Evolutionary conservation across 2,888 invertebrate species (phyloP).

Genomic region (Rotaria sp.): DNA sequence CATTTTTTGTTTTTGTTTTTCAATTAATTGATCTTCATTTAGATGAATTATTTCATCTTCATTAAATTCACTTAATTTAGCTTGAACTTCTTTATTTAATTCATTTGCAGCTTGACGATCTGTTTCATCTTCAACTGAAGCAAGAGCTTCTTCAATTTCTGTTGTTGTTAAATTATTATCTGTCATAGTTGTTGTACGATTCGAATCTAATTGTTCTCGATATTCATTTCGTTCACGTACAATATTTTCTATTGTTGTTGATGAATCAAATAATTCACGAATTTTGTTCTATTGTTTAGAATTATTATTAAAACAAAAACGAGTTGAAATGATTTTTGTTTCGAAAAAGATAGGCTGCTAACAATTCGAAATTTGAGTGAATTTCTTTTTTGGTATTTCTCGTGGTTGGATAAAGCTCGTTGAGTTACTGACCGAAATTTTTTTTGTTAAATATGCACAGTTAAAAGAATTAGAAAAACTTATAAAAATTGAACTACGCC

Average conservation of each 20-base stretch:
- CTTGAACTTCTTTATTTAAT: constrained; percentile 69
- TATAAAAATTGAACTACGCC: too few species aligned
- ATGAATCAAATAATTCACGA: constrained; percentile 75
- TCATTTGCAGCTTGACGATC: constrained; percentile 82
- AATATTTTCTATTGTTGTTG: constrained; percentile 60
- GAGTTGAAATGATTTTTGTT: too few species aligned
- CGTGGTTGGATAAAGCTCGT: too few species aligned
- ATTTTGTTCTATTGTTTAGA: constrained; percentile 68
- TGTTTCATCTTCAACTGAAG: constrained; percentile 85
- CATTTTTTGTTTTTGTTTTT: constrained; percentile 26
- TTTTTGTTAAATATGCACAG: too few species aligned
- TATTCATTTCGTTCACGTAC: constrained; percentile 59
- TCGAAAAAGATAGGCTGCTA: too few species aligned
- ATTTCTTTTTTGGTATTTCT: too few species aligned
- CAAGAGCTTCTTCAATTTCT: constrained; percentile 60
- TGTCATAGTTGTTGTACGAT: constrained; percentile 59
- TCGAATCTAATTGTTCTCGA: constrained; percentile 59
- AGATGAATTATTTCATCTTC: background rate
- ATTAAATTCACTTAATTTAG: constrained; percentile 34
- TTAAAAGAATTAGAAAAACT: too few species aligned
- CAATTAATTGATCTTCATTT: background rate
- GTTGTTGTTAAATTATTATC: constrained; percentile 43
- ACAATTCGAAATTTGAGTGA: too few species aligned
- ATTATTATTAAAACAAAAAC: background rate
- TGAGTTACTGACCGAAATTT: too few species aligned